Conservation (phyloP, 2,888 invertebrate species). For the Salticus scenicus region DNA sequence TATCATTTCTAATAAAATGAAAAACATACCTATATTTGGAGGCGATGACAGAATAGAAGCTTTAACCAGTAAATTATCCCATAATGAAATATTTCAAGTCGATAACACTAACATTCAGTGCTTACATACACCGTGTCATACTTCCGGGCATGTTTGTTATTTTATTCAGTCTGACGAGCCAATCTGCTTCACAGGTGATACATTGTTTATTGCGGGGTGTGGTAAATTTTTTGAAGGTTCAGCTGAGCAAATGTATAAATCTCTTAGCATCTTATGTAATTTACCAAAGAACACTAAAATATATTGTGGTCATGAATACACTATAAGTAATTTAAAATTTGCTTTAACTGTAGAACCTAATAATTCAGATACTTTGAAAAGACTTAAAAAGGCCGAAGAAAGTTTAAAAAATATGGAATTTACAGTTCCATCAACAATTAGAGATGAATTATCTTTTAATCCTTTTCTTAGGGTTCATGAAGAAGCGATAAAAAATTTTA, state of each 20-base stretch:
- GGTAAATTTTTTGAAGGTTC: conserved; percentile 98
- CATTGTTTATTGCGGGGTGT: conserved; percentile 95
- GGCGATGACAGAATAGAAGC: conserved; percentile 84
- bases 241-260: conserved; percentile 93
- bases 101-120: conserved; percentile 77
- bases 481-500: conserved; percentile 82
- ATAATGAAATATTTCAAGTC: conserved; percentile 80
- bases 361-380: conserved; percentile 81
- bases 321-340: conserved; percentile 90
- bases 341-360: conserved; percentile 89
- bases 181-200: conserved; percentile 86
- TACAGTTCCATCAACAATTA: conserved; percentile 95
- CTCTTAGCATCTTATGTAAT: conserved; percentile 84
- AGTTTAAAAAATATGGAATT: conserved; percentile 79
- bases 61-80: conserved; percentile 84
- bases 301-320: conserved; percentile 98
- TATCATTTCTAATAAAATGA: conserved; percentile 80
- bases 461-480: conserved; percentile 93
- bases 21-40: conserved; percentile 78
- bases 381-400: conserved; percentile 83
- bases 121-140: conserved; percentile 96
- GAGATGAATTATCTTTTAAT: conserved; percentile 89
- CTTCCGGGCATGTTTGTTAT: conserved; percentile 96
- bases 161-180: conserved; percentile 82
- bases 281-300: conserved; percentile 89